A percentile compares a stretch with the other conserved stretches of the same genome.
Evolutionary conservation across 1,140 invertebrate genomes (phyloP).

Genomic region (Steinernema khuongi): DNA sequence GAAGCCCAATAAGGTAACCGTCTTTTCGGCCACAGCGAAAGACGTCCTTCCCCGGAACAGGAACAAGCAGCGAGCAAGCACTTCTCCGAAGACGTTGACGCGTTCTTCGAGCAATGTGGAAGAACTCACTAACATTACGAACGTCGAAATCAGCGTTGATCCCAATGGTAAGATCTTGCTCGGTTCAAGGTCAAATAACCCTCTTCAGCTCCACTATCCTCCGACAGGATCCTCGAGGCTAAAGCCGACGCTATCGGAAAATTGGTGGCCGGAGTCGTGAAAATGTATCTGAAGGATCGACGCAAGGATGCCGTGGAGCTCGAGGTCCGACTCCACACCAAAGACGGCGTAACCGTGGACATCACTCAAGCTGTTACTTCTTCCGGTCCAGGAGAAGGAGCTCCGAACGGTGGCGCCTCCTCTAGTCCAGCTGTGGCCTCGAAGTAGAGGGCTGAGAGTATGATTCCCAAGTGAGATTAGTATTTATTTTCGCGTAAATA

Average conservation of each 20-base stretch:
- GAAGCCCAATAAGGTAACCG: background rate
- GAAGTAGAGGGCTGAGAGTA: too few species aligned
- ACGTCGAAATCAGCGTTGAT: background rate
- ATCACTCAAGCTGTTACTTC: background rate
- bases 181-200: background rate
- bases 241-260: conserved; percentile 2
- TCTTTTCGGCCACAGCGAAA: background rate
- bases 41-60: background rate
- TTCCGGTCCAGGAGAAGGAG: too few species aligned
- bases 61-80: background rate
- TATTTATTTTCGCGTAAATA: too few species aligned
- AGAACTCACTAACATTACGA: background rate
- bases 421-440: too few species aligned
- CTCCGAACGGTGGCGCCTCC: too few species aligned
- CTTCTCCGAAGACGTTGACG: background rate
- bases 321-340: background rate
- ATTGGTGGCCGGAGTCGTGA: background rate
- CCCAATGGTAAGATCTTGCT: background rate
- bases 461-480: too few species aligned
- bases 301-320: conserved; percentile 1
- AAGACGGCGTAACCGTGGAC: background rate
- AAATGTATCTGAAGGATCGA: background rate
- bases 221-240: background rate
- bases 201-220: background rate
- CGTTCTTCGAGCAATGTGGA: too few species aligned